phyloP scores from a whole-genome alignment of 2,888 invertebrate species.

The Ecliptopera silaceata region DNA sequence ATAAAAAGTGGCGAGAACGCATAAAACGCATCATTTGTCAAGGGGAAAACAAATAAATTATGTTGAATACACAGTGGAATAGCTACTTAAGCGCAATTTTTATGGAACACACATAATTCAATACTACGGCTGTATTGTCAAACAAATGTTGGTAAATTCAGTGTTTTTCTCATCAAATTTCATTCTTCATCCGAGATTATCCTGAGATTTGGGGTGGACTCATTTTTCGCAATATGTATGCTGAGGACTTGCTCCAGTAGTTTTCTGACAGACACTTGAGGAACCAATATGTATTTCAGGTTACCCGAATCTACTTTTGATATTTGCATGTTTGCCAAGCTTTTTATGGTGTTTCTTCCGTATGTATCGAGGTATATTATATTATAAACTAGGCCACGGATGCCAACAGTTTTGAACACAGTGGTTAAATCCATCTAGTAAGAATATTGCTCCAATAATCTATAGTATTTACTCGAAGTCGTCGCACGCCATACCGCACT shows the following conservation, averaged over 20 bases:
- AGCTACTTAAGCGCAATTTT: constrained; percentile 60
- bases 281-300: too few relatives aligned
- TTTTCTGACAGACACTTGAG: too few relatives aligned
- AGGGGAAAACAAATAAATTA: constrained; percentile 72
- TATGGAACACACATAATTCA: constrained; percentile 59
- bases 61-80: constrained; percentile 56
- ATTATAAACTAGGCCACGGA: not conserved
- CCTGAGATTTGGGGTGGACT: too few relatives aligned
- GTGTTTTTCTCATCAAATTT: constrained; percentile 40
- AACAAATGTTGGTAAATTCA: constrained; percentile 48
- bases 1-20: constrained; percentile 51
- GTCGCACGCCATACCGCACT: constrained; percentile 32
- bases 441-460: constrained; percentile 6
- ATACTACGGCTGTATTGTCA: constrained; percentile 52
- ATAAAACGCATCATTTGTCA: constrained; percentile 62
- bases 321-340: too few relatives aligned
- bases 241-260: too few relatives aligned
- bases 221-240: too few relatives aligned
- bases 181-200: not conserved
- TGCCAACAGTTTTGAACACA: not conserved
- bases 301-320: too few relatives aligned
- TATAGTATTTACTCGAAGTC: constrained; percentile 19
- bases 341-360: too few relatives aligned
- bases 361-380: too few relatives aligned
- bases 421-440: not conserved